Evolutionary conservation across 2,113 vertebrate species (phyloP).

Genomic region (Neogobius melanostomus): DNA sequence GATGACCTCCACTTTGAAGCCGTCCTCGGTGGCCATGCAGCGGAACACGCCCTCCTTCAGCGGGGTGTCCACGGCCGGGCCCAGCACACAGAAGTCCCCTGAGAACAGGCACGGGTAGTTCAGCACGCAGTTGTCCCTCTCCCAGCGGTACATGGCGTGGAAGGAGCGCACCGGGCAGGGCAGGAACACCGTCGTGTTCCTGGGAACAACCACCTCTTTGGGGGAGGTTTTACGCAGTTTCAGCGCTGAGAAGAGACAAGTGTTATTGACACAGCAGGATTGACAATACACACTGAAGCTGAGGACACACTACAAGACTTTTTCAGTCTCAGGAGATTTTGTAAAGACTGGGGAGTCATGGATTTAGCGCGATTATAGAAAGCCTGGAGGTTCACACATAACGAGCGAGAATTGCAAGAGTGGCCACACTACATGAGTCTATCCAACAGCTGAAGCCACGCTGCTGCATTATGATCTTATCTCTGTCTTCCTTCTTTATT

Average conservation of each 20-base stretch:
- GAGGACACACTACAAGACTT: not conserved
- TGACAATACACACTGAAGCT: not conserved
- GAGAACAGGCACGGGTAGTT: slow-evolving; percentile 78
- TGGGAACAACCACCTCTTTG: slow-evolving; percentile 71
- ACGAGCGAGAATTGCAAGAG: too few relatives aligned
- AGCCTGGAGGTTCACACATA: too few relatives aligned
- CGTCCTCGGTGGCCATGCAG: slow-evolving; percentile 79
- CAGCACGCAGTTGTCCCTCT: slow-evolving; percentile 76
- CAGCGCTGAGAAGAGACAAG: slow-evolving; percentile 52
- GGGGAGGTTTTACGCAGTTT: slow-evolving; percentile 71
- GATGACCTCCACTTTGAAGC: slow-evolving; percentile 79
- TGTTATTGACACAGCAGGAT: not conserved
- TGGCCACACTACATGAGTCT: too few relatives aligned
- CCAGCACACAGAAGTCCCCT: slow-evolving; percentile 79
- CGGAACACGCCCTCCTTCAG: slow-evolving; percentile 79
- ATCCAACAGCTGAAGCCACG: too few relatives aligned
- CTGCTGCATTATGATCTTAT: too few relatives aligned
- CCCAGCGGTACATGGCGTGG: slow-evolving; percentile 81
- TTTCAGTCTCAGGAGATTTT: too few relatives aligned
- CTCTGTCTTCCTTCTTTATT: too few relatives aligned
- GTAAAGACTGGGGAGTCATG: too few relatives aligned
- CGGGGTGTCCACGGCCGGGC: slow-evolving; percentile 67
- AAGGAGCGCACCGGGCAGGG: slow-evolving; percentile 81
- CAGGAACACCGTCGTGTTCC: slow-evolving; percentile 74
- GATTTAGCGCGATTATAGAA: too few relatives aligned